Base-by-base conservation (phyloP, 2,888 invertebrate genomes). In the Platypus cylindrus region DNA sequence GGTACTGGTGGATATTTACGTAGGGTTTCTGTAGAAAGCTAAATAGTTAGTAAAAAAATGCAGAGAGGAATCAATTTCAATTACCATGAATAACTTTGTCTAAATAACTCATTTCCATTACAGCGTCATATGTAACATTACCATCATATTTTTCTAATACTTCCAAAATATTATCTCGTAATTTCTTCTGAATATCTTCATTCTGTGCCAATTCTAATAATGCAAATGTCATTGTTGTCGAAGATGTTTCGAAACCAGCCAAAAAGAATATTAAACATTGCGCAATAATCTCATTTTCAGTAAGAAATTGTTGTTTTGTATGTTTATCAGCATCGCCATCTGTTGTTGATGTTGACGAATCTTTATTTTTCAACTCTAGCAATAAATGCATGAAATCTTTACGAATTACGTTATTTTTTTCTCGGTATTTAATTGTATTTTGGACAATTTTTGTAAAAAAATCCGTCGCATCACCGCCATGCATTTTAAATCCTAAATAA, bases 211-310 rank as follows among this genome's bases (percentile, higher is more conserved):
- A 30, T 20, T 49, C 49, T 20, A 41, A 46, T 11, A 48, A 26
- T 26, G 41, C 38, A 33, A 45, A 49, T 5, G 45, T 45, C 46
- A 49, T 45, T 5, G 48, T 43, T 2, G 48, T 48, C 1, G 49
- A 45, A 2, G 47, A 48, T 8, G 48, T 48, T 32, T 49, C 48
- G 25, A 45, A 49, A 5, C 49, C 48, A 13, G 50, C 50, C 2
- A 44, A 7, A 16, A 47, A 50, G 30, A 50, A 50, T 4, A 50
- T 31, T 24, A 47, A 48, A 22, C 41, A 38, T 20, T 50, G 48
- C 4, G 50, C 50, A 3, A 41, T 40, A 15, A 49, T 40, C 33
- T 49, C 45, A 9, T 41, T 30, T n/a, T 41, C 67, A 32, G 66
- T 66, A n/a, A n/a, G n/a, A n/a, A n/a, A n/a, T n/a, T n/a, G n/a